These are phyloP conservation scores for Forbesichthys papilliferus DNA, from an alignment of 2,113 vertebrate species.

Conservation along the genomic window DNA sequence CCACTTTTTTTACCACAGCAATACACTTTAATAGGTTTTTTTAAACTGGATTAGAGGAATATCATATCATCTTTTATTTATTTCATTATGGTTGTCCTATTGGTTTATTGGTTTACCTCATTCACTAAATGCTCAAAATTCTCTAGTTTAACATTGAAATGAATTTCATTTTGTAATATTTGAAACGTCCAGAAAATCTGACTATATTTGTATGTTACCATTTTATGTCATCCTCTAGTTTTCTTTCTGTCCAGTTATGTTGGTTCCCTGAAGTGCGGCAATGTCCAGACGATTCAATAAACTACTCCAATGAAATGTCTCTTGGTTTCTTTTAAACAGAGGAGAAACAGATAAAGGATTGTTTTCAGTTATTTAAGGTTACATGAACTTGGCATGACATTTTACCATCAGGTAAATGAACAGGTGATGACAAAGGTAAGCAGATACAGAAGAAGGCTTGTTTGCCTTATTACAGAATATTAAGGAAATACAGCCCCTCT, in stretches of 20 bases:
- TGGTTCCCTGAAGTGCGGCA: conserved; percentile 37
- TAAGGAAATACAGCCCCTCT: no score
- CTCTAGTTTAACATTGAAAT: conserved; percentile 26
- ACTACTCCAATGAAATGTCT: conserved; percentile 33
- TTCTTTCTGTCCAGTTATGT: conserved; percentile 52
- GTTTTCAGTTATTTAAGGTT: not conserved
- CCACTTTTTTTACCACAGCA: conserved; percentile 15
- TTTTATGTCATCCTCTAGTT: conserved; percentile 43
- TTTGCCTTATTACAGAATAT: no score
- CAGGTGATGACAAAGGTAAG: no score
- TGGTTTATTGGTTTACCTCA: conserved; percentile 28
- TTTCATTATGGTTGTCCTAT: conserved; percentile 65
- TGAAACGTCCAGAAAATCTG: conserved; percentile 17
- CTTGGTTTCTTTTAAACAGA: not conserved
- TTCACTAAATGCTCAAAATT: not conserved
- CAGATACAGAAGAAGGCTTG: no score
- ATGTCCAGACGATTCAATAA: conserved; percentile 59
- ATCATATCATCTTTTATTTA: conserved; percentile 66
- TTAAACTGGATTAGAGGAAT: conserved; percentile 55
- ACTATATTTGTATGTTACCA: not conserved
- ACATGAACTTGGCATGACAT: not conserved
- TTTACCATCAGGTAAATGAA: not conserved
- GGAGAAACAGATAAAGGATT: not conserved
- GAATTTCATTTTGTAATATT: conserved; percentile 16
- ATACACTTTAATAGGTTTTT: conserved; percentile 27